Evolutionary conservation across 2,888 invertebrate species (phyloP), one percentile per base, ranked within the genome.

Genomic region (Stenotaenia linearis): DNA sequence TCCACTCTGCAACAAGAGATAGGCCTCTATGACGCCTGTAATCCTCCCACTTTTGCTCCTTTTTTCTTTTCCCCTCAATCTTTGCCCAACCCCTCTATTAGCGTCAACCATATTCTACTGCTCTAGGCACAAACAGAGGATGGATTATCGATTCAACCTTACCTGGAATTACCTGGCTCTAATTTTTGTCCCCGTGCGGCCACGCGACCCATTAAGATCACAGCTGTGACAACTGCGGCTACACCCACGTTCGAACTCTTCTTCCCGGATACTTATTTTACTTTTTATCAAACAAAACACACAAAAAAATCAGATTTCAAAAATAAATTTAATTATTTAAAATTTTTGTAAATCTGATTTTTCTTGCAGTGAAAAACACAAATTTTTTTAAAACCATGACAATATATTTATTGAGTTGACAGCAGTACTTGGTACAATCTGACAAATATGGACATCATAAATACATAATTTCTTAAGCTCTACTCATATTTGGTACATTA

Each of bases 361-460:
- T n/a, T n/a, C n/a, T n/a, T n/a, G n/a, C n/a, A n/a, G n/a, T n/a
- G 21, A n/a, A 74, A 74, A 21, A 23, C 4, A 74, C 74, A 23
- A 18, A 69, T 74, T 74, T 32, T 30, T 74, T 74, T 80, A 80
- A 79, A 80, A 80, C 79, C 80, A 80, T 77, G 80, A 80, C 80
- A 80, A 80, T 80, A 80, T 80, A 80, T 80, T 80, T 80, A 80
- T 80, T 80, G 80, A 80, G 37, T 76, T 77, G 77, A 78, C 78
- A 77, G 80, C 35, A 76, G 79, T 80, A 80, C 80, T 80, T 80
- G 79, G 80, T 80, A 80, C 80, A 80, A 80, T 80, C 80, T 79
- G 79, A 80, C 80, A 77, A 78, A 77, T 80, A 80, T 80, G 30
- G 79, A 80, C 80, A 80, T 79, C 80, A 80, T 80, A 80, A 80